Evolutionary conservation across 2,888 invertebrate genomes (phyloP).

Genomic region (Oithona nana): DNA sequence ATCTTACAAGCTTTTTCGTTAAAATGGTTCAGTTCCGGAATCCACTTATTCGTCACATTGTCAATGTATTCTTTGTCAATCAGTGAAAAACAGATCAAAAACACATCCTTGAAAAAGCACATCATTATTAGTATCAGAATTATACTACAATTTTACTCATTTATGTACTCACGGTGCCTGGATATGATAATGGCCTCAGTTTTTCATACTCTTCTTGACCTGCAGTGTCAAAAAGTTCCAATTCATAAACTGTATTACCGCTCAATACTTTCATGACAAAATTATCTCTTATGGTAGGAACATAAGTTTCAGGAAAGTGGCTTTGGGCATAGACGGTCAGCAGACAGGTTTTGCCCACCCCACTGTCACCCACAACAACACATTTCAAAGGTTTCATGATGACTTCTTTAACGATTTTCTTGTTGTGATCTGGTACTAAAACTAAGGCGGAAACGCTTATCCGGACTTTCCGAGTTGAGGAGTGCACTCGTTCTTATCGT

Average conservation of each 20-base stretch:
- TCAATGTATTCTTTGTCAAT: conserved; percentile 98
- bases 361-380: conserved; percentile 40
- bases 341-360: conserved; percentile 41
- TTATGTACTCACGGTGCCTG: no score
- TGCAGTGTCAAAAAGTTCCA: conserved; percentile 95
- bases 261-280: conserved; percentile 96
- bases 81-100: conserved; percentile 97
- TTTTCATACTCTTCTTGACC: conserved; percentile 96
- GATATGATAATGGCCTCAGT: conserved; percentile 84
- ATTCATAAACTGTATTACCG: no score
- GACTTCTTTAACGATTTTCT: no score
- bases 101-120: no score
- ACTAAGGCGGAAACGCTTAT: no score
- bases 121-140: no score
- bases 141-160: no score
- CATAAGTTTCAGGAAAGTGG: conserved; percentile 39
- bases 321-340: conserved; percentile 40
- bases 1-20: conserved; percentile 98
- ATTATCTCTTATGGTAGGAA: conserved; percentile 68
- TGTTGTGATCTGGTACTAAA: no score
- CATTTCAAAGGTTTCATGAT: no score
- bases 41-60: conserved; percentile 99
- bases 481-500: no score
- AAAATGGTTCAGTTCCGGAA: conserved; percentile 98
- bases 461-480: no score